Base-by-base conservation (phyloP, 1,140 invertebrate genomes). In the Holotrichia oblita region DNA sequence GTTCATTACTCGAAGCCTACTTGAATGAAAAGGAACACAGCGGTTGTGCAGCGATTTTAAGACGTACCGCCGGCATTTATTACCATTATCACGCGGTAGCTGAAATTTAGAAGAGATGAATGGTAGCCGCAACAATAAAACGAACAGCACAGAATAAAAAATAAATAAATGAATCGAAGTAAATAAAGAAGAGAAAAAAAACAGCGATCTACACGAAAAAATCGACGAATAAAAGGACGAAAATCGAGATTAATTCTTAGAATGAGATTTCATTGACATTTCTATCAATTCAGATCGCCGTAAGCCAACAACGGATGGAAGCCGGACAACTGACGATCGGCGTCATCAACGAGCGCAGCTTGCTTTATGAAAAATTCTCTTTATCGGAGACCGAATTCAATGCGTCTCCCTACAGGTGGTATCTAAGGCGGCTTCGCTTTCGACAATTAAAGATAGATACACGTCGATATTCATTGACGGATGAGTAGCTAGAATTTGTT, bases 241-340 rank as follows among this genome's bases (percentile, higher is more conserved):
- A 48, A 48, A 48, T 48, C 44, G 44, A 48, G 44, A 48, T 48
- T 48, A 48, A 48, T 48, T 48, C 44, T 48, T 48, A 48, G 44
- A 48, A 48, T 12, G 44, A 48, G 44, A 48, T 48, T 48, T 48
- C 44, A 48, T 48, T 48, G 44, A 48, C 44, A 48, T 48, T 48
- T 48, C 44, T 48, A 48, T 48, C 44, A 48, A 48, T 48, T 48
- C 44, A 12, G 44, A 48, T 48, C 44, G 44, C 44, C 10, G 44
- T 48, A 48, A 14, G 44, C 44, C 44, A 2, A 14, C 4, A n/a
- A n/a, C 3, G 44, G n/a, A 48, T 48, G 44, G 44, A 12, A 48
- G 44, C 44, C 44, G 44, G 10, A 48, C 44, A 48, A 48, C 44
- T 48, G 44, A 48, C 44, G 44, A 48, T 48, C 44, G 44, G 44